Evolutionary conservation across 2,888 invertebrate species (phyloP), one percentile per base, ranked within the genome.

Genomic region (Hetaerina titia): DNA sequence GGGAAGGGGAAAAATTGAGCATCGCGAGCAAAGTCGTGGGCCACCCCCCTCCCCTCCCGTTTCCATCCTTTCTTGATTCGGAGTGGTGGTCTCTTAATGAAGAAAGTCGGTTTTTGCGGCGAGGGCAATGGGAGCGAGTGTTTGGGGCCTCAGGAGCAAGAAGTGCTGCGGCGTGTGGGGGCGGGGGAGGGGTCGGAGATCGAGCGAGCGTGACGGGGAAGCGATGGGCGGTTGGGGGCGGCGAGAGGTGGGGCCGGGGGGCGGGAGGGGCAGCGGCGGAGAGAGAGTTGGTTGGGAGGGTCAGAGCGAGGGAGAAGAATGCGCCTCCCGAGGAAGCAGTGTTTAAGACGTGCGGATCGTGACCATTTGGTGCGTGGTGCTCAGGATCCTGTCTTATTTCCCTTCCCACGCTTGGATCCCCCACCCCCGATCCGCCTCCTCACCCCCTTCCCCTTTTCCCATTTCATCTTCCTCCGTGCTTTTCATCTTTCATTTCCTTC

Each of bases 51-150:
- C 58, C 7, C 81, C 22, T 31, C 22, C 81, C 25, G 31, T 45
- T 45, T 81, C 90, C 60, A 11, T 60, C 60, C 90, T 13, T 58
- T 25, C 13, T 58, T 9, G 89, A 89, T 89, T 69, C 92, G 69
- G 74, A 92, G 63, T 45, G 90, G 13, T 19, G 90, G 13, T 19
- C 90, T 90, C 92, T 92, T 92, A 92, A 92, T 92, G 92, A 92
- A 92, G 90, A 92, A 92, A 92, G 92, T 92, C 92, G 92, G 64
- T 92, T 92, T 92, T 92, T 92, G 92, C 64, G 64, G 92, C 90
- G 13, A n/a, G 63, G 90, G 25, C 19, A 90, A 63, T 13, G 13
- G 19, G 63, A 64, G 13, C 17, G 69, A n/a, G 63, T 22, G 45
- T n/a, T 57, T 31, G 88, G 88, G 45, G 89, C 22, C 22, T 11